Conservation (phyloP, 1,140 invertebrate species). For the Dreissena rostriformis region DNA sequence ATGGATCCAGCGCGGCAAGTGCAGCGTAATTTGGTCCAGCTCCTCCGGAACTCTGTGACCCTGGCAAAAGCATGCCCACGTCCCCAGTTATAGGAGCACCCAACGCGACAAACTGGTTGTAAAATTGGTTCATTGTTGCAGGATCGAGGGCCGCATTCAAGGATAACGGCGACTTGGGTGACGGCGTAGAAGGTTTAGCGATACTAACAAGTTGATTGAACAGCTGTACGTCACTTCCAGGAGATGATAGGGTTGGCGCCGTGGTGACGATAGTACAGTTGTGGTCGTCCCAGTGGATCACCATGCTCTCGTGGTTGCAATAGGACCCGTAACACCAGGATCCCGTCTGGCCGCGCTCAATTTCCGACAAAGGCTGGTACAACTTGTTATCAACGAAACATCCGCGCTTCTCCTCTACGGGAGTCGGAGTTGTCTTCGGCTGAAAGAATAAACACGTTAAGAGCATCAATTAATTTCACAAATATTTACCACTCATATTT, state of each 20-base stretch:
- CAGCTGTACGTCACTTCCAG: not conserved
- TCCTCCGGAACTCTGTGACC: not conserved
- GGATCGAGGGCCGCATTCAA: not conserved
- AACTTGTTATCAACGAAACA: conserved; percentile 23
- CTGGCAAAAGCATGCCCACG: not conserved
- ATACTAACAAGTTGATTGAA: not conserved
- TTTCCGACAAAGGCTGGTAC: conserved; percentile 35
- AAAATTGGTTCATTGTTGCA: not conserved
- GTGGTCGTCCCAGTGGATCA: conserved; percentile 52
- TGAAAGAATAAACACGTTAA: not conserved
- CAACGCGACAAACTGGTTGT: not conserved
- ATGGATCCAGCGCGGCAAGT: not conserved
- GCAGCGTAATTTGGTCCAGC: not conserved
- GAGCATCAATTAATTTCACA: not conserved
- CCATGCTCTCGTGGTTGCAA: conserved; percentile 43
- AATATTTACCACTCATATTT: not conserved
- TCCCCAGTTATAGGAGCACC: not conserved
- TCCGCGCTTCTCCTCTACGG: not conserved
- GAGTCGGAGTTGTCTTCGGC: not conserved
- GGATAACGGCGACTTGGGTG: not conserved
- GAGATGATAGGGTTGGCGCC: not conserved
- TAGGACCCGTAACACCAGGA: conserved; percentile 51
- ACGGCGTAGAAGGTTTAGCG: not conserved
- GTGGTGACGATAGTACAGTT: conserved; percentile 21
- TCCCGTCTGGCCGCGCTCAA: conserved; percentile 39